Base-by-base conservation (phyloP, 2,888 invertebrate species). In the Autographa gamma region DNA sequence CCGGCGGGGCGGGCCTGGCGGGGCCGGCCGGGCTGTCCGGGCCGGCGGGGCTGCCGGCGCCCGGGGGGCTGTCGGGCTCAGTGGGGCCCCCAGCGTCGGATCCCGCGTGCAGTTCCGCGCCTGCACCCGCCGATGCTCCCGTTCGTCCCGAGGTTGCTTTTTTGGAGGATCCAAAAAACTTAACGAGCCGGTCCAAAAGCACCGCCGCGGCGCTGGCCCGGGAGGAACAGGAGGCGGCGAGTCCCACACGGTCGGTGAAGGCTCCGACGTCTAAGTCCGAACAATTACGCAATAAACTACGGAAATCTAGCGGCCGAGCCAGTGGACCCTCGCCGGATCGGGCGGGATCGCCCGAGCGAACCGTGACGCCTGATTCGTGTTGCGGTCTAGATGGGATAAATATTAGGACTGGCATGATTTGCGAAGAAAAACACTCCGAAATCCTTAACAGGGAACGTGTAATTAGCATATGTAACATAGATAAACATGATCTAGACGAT, bases 401-500 rank as follows among this genome's bases (percentile, higher is more conserved):
- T 85, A 92, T 92, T 77, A 90, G 89, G 77, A 93, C 93, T 58
- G 95, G 92, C 71, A 90, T 95, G 86, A 96, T 96, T 76, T 96
- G 96, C 87, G 93, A 92, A 83, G 95, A 95, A 85, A 93, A 92
- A 80, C 96, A 96, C 86, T 89, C 96, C 0, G 96, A 96, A 86
- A 96, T 97, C 41, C 89, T 97, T 65, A 96, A 96, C 80, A 94
- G 97, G 65, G 97, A 97, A 88, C 96, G 97, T 63, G 97, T 97
- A 38, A 97, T 97, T 83, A 97, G 97, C 90, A 97, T 98, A 83
- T 97, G 97, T 88, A 97, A 97, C 83, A 97, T 98, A 87, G 97
- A 97, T 89, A 97, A 97, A 84, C 98, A 98, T 91, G 97, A 97
- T 76, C 93, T 98, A 77, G 98, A 98, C 90, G 98, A 98, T 92